These are phyloP conservation scores for Tylochromis polylepis DNA, from an alignment of 2,113 vertebrate species.

Conservation along the genomic window DNA sequence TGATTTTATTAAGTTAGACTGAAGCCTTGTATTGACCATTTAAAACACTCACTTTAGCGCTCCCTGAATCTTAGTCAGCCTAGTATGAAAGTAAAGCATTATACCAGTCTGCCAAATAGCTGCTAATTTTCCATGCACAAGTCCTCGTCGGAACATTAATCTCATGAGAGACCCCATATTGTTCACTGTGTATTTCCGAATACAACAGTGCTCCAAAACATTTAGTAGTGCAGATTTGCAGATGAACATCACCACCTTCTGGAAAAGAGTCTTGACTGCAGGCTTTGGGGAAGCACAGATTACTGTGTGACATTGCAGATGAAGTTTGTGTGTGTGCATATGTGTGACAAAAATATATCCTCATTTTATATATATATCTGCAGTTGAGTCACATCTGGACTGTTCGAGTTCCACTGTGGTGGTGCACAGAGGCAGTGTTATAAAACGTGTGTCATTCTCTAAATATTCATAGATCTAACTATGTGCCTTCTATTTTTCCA, in stretches of 20 bases:
- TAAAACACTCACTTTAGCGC: background rate
- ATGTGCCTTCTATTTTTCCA: constrained; percentile 40
- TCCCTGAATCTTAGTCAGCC: background rate
- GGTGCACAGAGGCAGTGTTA: background rate
- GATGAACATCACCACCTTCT: constrained; percentile 45
- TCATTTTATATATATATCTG: too few relatives aligned
- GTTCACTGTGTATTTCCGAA: background rate
- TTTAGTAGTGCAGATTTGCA: background rate
- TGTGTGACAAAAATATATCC: too few relatives aligned
- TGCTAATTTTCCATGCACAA: constrained; percentile 24
- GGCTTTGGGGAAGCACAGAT: background rate
- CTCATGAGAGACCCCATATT: background rate
- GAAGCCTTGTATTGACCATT: background rate
- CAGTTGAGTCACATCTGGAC: background rate
- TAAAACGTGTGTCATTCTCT: background rate
- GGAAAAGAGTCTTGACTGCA: background rate
- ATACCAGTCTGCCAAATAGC: constrained; percentile 12
- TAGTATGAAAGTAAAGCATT: background rate
- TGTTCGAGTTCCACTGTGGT: background rate
- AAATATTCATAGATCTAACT: background rate
- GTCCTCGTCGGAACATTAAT: constrained; percentile 11
- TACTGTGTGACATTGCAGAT: too few relatives aligned
- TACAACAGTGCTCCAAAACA: background rate
- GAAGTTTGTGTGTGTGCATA: too few relatives aligned
- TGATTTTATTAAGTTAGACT: constrained; percentile 13